Base-by-base conservation (phyloP, 1,140 invertebrate genomes). In the Drosophila kikkawai region DNA sequence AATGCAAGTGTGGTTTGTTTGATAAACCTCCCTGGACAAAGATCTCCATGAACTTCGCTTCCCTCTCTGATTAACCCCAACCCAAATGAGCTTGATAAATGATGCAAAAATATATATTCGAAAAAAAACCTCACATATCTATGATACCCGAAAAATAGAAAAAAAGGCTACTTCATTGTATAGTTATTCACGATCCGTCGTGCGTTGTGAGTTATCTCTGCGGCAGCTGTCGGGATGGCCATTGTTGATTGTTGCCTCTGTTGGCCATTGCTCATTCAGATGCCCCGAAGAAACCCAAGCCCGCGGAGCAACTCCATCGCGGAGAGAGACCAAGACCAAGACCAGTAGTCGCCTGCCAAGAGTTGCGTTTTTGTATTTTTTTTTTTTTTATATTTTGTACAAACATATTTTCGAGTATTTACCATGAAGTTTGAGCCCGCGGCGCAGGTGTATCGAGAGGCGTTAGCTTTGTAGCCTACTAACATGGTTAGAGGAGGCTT, bases 61-160 rank as follows among this genome's bases (percentile, higher is more conserved):
- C 75, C 61, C 75, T 44, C 76, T 42, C 45, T 55, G 59, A 79
- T 79, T 79, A 79, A 79, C 76, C 59, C 59, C 26, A 57, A 61
- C 65, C 75, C 44, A 82, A 67, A 66, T 70, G 80, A 82, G 76
- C 75, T 82, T 82, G 80, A 83, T 83, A 82, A 83, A 83, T 83
- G 80, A 83, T 83, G 80, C 80, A 64, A 75, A 82, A 64, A 65
- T 50, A 59, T 48, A 48, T 48, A 22, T 39, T 22, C 12, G 34
- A 22, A 19, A 51, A 67, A 53, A 34, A 57, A 36, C 29, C 56
- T 73, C 55, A 64, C 75, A 79, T 71, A 79, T 65, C 75, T 79
- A 71, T 79, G 75, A 78, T 66, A 78, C 65, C 51, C 59, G 11
- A 75, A 73, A 73, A 59, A 69, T 29, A 51, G 53, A 59, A 32